Base-by-base conservation (phyloP, 2,113 vertebrate genomes). In the Boleophthalmus pectinirostris region DNA sequence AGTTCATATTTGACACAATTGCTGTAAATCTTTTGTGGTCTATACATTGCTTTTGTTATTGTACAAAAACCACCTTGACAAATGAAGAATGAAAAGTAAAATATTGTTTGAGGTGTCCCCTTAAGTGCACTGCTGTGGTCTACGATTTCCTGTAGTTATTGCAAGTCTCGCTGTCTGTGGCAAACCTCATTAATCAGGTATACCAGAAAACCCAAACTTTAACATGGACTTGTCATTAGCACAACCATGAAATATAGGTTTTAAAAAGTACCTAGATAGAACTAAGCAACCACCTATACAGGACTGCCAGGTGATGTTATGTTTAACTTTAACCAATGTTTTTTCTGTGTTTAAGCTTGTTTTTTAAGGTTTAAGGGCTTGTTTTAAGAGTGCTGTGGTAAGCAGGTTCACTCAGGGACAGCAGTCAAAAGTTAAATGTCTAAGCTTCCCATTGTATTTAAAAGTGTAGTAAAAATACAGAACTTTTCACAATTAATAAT, bases 361-460 rank as follows among this genome's bases (percentile, higher is more conserved):
- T 29, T 29, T 29, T 29, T 29, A 29, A 68, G 69, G 75, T 49
- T 6, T 16, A 67, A 47, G 23, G 12, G 20, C 33, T 25, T 11
- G 3, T 70, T 68, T 49, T 64, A 24, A 54, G 47, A n/a, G 20
- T 21, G 20, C 66, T 7, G 56, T 0, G 56, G n/a, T 83, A 78
- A 82, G 63, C 66, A 56, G 58, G 78, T 85, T 83, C 72, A 61
- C 69, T 25, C 65, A 9, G 25, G 25, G 58, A 33, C 25, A 61
- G 25, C 5, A 20, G 7, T 61, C 24, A 9, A 61, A 60, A 60
- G 54, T 11, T 23, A 24, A 58, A 21, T 23, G 21, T 56, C 53
- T 23, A 9, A 11, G 23, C 38, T 43, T 29, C 4, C 29, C 4
- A 2, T 29, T 29, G 29, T 2, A 29, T 29, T 29, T 29, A 29